These are phyloP conservation scores for Lasioglossum baleicum DNA, from an alignment of 1,140 invertebrate genomes.

Conservation along the genomic window DNA sequence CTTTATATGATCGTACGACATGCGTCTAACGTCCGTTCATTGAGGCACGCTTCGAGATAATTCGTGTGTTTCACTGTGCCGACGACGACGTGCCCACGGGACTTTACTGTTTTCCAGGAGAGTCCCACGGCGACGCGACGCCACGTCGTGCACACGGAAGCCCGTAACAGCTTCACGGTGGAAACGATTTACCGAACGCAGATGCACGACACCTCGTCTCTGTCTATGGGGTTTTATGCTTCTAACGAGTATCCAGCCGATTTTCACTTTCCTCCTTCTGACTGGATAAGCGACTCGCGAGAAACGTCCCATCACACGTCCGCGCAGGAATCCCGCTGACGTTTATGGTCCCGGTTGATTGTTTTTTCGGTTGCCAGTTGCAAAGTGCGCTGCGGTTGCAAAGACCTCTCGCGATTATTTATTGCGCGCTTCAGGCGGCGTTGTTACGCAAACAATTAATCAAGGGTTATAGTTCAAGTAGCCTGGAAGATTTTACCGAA, in stretches of 20 bases:
- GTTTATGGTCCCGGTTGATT: constrained; percentile 28
- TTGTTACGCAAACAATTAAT: constrained; percentile 29
- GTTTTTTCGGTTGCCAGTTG: constrained; percentile 10
- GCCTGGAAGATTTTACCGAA: background rate
- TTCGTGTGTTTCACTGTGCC: constrained; percentile 65
- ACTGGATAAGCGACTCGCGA: background rate
- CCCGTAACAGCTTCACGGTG: too few relatives aligned
- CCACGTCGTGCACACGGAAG: background rate
- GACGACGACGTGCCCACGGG: background rate
- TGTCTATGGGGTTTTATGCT: background rate
- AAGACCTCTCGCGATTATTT: constrained; percentile 15
- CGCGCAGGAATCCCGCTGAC: background rate
- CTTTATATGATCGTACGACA: constrained; percentile 70
- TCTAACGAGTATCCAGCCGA: background rate
- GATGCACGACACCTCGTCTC: background rate
- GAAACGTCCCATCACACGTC: background rate
- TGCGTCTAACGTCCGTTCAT: constrained; percentile 70
- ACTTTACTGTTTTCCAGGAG: too few relatives aligned
- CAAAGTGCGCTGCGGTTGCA: background rate
- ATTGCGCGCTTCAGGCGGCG: constrained; percentile 11
- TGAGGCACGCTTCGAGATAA: constrained; percentile 71
- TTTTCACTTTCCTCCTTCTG: constrained; percentile 28
- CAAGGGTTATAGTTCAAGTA: constrained; percentile 8
- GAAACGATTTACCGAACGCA: too few relatives aligned
- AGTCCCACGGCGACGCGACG: background rate